A percentile compares a stretch with the other conserved stretches of the same genome.
phyloP scores from a whole-genome alignment of 2,113 vertebrate species.

The Aegithalos caudatus region DNA sequence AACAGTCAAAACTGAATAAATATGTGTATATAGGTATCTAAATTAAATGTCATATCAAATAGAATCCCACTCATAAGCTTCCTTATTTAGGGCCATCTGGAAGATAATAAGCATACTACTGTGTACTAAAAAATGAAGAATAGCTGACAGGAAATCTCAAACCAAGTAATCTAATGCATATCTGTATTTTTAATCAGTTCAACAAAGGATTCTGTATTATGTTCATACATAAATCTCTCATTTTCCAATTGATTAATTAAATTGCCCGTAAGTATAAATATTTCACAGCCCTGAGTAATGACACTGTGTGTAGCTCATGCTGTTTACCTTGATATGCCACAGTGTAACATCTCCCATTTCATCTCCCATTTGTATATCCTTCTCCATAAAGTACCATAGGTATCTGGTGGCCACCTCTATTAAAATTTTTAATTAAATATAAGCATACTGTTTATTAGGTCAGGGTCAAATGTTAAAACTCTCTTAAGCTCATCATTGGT shows the following conservation, averaged over 20 bases:
- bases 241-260: not conserved
- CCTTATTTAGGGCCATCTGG: not conserved
- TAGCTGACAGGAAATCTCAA: not conserved
- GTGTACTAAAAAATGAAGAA: not conserved
- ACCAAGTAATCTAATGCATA: not conserved
- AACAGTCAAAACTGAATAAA: not conserved
- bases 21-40: not conserved
- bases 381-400: not conserved
- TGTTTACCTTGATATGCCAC: not conserved
- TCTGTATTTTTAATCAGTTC: not conserved
- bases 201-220: not conserved
- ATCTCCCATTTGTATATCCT: not conserved
- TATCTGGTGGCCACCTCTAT: not conserved
- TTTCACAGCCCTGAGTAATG: not conserved
- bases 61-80: not conserved
- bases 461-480: not conserved
- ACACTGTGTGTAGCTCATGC: not conserved
- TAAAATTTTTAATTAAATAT: not conserved
- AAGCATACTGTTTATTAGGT: not conserved
- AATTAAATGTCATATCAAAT: not conserved
- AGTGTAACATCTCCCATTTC: not conserved
- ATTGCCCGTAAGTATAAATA: not conserved
- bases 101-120: not conserved
- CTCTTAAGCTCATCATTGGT: not conserved
- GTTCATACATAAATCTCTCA: not conserved